Evolutionary conservation across 2,797 vertebrate species (phyloP).

Genomic region (Cottoperca gobio): DNA sequence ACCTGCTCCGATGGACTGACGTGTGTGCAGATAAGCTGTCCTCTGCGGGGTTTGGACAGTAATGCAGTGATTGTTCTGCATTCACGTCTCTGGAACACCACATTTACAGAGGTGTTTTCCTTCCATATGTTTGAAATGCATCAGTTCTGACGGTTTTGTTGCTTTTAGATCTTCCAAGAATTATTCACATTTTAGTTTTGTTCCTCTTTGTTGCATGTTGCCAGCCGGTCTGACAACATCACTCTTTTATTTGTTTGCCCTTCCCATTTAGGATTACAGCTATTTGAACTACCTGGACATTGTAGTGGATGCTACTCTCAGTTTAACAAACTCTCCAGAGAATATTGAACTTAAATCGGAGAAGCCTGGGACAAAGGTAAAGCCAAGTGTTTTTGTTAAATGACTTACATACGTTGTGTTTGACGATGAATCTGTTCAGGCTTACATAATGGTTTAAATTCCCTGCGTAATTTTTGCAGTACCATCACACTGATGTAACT

Average conservation of each 20-base stretch:
- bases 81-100: conserved; percentile 90
- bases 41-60: conserved; percentile 90
- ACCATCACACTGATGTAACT: neutral
- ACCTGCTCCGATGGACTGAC: conserved; percentile 85
- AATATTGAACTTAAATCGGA: conserved; percentile 87
- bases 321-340: conserved; percentile 82
- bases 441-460: neutral
- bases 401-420: neutral
- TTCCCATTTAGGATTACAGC: conserved; percentile 87
- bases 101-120: conserved; percentile 88
- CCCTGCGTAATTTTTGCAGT: neutral
- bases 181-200: neutral
- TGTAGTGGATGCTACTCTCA: conserved; percentile 87
- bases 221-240: neutral
- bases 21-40: conserved; percentile 89
- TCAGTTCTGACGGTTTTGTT: neutral
- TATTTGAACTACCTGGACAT: conserved; percentile 92
- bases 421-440: neutral
- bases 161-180: neutral
- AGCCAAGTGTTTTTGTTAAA: neutral
- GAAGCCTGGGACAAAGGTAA: conserved; percentile 86
- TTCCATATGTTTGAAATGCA: neutral
- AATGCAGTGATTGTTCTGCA: conserved; percentile 84
- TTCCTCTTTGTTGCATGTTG: neutral
- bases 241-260: neutral